Conservation (phyloP, 2,797 vertebrate genomes). For the Meda fulgida region DNA sequence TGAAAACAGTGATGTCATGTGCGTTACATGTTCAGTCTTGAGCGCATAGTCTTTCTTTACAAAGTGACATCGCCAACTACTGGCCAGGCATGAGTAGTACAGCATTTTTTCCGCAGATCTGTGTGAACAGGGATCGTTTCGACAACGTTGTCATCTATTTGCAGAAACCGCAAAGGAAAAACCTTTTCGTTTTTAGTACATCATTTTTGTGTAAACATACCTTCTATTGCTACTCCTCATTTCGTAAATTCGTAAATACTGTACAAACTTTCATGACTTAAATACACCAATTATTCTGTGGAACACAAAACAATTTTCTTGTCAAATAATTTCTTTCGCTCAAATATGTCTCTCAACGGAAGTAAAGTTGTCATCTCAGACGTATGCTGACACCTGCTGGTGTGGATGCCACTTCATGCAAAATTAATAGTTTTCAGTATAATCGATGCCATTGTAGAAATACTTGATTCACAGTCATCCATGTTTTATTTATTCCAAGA, state of each 20-base stretch:
- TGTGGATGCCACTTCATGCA: neutral
- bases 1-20: neutral
- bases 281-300: neutral
- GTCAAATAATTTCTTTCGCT: neutral
- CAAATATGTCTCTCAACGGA: neutral
- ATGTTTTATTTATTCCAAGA: neutral
- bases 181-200: neutral
- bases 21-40: neutral
- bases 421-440: neutral
- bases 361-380: neutral
- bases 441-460: neutral
- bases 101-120: neutral
- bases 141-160: accelerated
- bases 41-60: neutral
- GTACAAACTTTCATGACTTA: neutral
- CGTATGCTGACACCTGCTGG: neutral
- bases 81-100: neutral
- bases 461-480: neutral
- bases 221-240: too few species aligned
- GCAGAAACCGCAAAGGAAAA: too few species aligned
- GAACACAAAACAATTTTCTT: neutral
- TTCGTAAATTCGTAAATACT: too few species aligned
- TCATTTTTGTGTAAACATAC: too few species aligned
- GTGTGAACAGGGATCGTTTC: neutral
- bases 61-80: neutral